These are phyloP conservation scores for Ornithoptera priamus DNA, from an alignment of 2,888 invertebrate species.

Conservation along the genomic window DNA sequence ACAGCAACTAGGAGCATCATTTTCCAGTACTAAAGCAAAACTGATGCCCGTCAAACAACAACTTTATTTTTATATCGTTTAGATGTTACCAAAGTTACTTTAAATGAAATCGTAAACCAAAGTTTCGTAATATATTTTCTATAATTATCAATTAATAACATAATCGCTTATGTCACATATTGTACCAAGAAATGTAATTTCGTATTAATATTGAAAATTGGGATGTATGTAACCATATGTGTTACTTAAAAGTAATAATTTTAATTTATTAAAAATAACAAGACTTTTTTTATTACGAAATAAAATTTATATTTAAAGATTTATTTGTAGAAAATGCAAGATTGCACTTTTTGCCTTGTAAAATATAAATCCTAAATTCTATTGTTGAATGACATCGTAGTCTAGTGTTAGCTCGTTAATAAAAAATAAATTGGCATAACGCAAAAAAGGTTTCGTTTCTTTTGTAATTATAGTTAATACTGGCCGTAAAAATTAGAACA, in stretches of 20 bases:
- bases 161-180: slow-evolving; percentile 17
- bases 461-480: no score
- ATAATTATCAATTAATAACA: slow-evolving; percentile 20
- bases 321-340: no score
- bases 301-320: background rate
- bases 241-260: background rate
- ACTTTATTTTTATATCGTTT: slow-evolving; percentile 29
- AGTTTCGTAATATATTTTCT: slow-evolving; percentile 23
- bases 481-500: no score
- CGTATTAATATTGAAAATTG: background rate
- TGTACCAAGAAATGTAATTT: slow-evolving; percentile 15
- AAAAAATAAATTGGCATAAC: no score
- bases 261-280: background rate
- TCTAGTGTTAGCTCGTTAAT: no score
- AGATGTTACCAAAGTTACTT: slow-evolving; percentile 13
- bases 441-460: no score
- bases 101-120: slow-evolving; percentile 13
- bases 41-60: slow-evolving; percentile 11
- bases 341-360: no score
- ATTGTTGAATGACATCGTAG: no score
- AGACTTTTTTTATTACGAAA: background rate
- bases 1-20: slow-evolving; percentile 25
- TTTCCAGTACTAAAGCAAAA: slow-evolving; percentile 19
- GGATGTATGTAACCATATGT: background rate
- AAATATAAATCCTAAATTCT: no score